phyloP scores from a whole-genome alignment of 2,113 vertebrate genomes.

The Carassius auratus region DNA sequence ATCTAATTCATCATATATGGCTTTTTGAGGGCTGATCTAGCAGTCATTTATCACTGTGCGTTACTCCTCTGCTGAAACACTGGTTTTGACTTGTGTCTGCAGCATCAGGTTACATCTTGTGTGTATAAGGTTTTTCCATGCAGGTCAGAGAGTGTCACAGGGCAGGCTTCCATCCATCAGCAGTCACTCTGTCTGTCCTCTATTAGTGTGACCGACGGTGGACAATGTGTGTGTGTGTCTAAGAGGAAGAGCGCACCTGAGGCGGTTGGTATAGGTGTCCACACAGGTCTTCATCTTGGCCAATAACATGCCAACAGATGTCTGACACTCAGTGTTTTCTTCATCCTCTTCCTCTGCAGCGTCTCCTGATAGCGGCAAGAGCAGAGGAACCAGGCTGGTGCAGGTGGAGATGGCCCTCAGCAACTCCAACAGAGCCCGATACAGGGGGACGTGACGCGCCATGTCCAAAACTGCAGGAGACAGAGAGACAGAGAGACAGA shows the following conservation, averaged over 20 bases:
- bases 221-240: neutral
- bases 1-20: neutral
- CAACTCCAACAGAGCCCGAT: slow-evolving; percentile 91
- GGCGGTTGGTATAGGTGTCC: slow-evolving; percentile 95
- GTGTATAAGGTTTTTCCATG: neutral
- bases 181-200: neutral
- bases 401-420: slow-evolving; percentile 94
- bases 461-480: slow-evolving; percentile 88
- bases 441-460: slow-evolving; percentile 96
- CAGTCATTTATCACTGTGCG: neutral
- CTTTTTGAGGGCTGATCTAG: neutral
- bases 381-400: slow-evolving; percentile 87
- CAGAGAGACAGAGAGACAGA: slow-evolving; percentile 1
- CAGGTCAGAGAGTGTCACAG: neutral
- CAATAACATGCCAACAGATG: slow-evolving; percentile 92
- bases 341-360: slow-evolving; percentile 80
- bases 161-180: neutral
- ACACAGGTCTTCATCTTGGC: slow-evolving; percentile 99
- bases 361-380: slow-evolving; percentile 89
- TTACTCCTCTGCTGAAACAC: neutral
- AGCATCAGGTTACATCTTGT: neutral
- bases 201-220: neutral
- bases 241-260: slow-evolving; percentile 78
- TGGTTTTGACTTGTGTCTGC: neutral
- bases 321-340: slow-evolving; percentile 87